phyloP scores from a whole-genome alignment of 1,140 invertebrate genomes.

The Melitaea cinxia region DNA sequence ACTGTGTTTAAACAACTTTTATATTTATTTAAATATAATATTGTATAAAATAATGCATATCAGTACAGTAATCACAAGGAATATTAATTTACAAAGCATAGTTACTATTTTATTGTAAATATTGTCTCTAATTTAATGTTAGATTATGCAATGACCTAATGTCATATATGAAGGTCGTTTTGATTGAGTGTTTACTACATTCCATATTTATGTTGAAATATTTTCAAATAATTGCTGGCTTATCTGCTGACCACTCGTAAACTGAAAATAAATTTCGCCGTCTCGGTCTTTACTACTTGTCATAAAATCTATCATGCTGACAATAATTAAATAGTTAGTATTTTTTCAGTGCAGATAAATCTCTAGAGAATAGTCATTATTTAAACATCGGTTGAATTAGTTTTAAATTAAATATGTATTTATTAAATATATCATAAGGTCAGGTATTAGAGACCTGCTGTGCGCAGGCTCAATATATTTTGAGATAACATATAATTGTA shows the following conservation, averaged over 20 bases:
- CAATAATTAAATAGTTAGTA: conserved; percentile 53
- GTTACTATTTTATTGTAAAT: conserved; percentile 81
- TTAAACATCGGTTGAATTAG: conserved; percentile 50
- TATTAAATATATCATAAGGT: conserved; percentile 46
- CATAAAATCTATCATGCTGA: conserved; percentile 39
- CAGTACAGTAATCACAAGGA: conserved; percentile 74
- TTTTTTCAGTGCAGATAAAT: conserved; percentile 48
- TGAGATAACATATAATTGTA: conserved; percentile 37
- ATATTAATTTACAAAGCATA: conserved; percentile 79
- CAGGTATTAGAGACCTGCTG: conserved; percentile 36
- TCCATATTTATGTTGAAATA: conserved; percentile 82
- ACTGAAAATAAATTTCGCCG: conserved; percentile 28
- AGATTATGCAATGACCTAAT: conserved; percentile 69
- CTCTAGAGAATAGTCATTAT: conserved; percentile 48
- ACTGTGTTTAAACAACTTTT: conserved; percentile 80
- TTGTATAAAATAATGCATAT: conserved; percentile 74
- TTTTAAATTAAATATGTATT: conserved; percentile 51
- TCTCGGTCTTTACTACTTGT: conserved; percentile 24
- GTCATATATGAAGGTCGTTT: conserved; percentile 72
- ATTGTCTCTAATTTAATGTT: conserved; percentile 78
- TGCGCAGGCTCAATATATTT: conserved; percentile 42
- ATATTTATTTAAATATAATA: conserved; percentile 71
- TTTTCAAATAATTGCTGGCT: conserved; percentile 68
- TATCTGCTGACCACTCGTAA: conserved; percentile 37
- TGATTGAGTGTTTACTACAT: conserved; percentile 80